Conservation (phyloP, 2,888 invertebrate species). For the Cryptus armator region DNA sequence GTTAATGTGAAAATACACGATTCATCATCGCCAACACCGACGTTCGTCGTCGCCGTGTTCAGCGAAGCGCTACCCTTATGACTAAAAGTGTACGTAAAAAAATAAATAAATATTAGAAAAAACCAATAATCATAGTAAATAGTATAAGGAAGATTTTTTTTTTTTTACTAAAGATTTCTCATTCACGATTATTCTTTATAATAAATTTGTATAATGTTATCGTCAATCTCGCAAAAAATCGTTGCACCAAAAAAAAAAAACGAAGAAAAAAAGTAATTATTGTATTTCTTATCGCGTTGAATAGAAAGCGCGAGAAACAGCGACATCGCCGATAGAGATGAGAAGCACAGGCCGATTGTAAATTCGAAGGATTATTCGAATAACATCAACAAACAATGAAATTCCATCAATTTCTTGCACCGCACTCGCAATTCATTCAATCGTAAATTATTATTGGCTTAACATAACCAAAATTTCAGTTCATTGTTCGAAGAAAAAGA, state of each 20-base stretch:
- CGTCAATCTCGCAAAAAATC: neutral
- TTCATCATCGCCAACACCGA: conserved; percentile 5
- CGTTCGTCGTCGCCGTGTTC: neutral
- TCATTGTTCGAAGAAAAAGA: too few relatives aligned
- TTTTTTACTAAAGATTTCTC: neutral
- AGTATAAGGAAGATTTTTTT: conserved; percentile 29
- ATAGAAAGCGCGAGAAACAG: conserved; percentile 2
- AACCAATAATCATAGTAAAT: neutral
- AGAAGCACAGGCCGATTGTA: neutral
- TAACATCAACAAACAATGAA: neutral
- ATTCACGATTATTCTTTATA: neutral
- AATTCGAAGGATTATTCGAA: neutral
- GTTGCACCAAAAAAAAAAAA: neutral
- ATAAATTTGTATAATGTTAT: conserved; percentile 4
- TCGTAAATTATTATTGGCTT: too few relatives aligned
- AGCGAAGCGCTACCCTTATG: conserved; percentile 11
- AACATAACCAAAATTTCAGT: too few relatives aligned
- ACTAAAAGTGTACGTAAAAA: conserved; percentile 27
- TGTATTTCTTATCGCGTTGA: neutral
- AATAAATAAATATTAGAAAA: conserved; percentile 48
- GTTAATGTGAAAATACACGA: neutral
- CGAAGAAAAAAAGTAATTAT: neutral
- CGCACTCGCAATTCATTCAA: too few relatives aligned
- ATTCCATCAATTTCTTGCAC: too few relatives aligned
- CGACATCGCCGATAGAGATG: neutral